Evolutionary conservation across 2,113 vertebrate genomes (phyloP), one percentile per base, ranked within the genome.

Genomic region (Oenanthe melanoleuca): DNA sequence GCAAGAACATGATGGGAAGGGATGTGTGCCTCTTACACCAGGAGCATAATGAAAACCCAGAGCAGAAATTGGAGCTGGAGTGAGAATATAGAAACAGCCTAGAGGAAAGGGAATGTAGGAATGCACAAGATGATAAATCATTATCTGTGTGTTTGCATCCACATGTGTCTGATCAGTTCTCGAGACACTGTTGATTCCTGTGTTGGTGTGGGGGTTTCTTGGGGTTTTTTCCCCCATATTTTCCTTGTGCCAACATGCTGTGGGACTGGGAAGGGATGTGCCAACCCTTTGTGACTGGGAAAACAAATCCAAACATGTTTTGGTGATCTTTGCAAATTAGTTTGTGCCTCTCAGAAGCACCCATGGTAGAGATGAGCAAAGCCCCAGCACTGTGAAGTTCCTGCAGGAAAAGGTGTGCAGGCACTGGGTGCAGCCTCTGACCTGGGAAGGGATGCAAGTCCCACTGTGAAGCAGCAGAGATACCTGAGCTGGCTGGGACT

Each of bases 301-400:
- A 70, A 70, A 60, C 55, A 64, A 88, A 81, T 74, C 81, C n/a
- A 78, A 83, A 57, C 8, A 0, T 9, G n/a, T 75, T 85, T 95
- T 80, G 80, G 80, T 8, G 28, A 78, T 84, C 56, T n/a, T 88
- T 67, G 49, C 60, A 21, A 53, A 80, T 56, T 3, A n/a, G 20
- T 66, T 80, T 60, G 56, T 49, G 40, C n/a, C 67, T 96, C 93
- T 87, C 75, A 72, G 93, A 94, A 55, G 75, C 64, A 31, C 61
- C 0, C 0, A 18, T 12, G 1, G 9, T 37, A 40, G 85, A 74
- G 60, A 80, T 49, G 89, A 94, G 80, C 64, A 64, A 63, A 88
- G 60, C 75, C 10, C 8, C n/a, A 15, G 49, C 6, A 9, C 44
- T 25, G n/a, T 14, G 60, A 10, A 60, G 33, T 6, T 92, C 86